Evolutionary conservation across 2,797 vertebrate species (phyloP).

Genomic region (Enteromius radiatus): DNA sequence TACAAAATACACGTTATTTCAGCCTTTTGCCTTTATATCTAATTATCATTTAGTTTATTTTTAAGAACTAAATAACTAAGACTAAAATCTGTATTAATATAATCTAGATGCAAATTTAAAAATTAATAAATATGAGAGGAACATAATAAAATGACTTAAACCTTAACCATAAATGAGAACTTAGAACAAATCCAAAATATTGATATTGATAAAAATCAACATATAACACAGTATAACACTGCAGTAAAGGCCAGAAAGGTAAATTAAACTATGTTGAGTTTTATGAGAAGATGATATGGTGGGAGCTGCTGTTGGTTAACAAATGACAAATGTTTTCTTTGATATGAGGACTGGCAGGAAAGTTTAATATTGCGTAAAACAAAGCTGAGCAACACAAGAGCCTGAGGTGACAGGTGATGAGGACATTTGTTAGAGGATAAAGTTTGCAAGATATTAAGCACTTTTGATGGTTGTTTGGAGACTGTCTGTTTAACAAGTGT

Average conservation of each 20-base stretch:
- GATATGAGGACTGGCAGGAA: background rate
- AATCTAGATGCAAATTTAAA: background rate
- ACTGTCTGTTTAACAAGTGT: background rate
- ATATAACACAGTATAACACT: background rate
- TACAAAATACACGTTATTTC: background rate
- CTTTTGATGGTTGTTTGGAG: background rate
- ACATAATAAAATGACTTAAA: background rate
- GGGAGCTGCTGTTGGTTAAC: background rate
- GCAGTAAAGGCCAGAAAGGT: background rate
- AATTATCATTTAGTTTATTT: background rate
- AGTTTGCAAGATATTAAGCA: background rate
- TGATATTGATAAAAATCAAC: background rate
- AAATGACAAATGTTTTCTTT: background rate
- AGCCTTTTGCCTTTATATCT: background rate
- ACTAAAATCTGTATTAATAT: background rate
- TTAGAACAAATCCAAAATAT: background rate
- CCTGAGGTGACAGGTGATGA: background rate
- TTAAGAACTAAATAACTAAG: background rate
- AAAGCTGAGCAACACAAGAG: background rate
- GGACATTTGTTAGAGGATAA: background rate
- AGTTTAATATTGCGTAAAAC: background rate
- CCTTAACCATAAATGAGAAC: background rate
- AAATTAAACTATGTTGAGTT: background rate
- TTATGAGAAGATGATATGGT: background rate
- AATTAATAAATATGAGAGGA: background rate